Evolutionary conservation across 2,113 vertebrate genomes (phyloP).

Genomic region (Mus pahari): DNA sequence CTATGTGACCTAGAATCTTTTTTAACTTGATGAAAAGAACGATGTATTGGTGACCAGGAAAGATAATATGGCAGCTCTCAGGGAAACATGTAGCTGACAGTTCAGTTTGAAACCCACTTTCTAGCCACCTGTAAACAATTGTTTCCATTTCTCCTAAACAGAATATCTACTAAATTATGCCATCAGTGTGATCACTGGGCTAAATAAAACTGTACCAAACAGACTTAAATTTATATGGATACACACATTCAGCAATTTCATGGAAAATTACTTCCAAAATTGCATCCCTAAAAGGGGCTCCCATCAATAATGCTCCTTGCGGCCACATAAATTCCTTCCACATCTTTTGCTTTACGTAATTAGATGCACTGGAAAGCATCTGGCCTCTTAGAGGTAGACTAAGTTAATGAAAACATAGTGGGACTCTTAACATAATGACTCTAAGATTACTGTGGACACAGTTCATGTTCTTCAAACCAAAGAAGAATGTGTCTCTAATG

Average conservation of each 20-base stretch:
- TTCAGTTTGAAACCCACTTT: slow-evolving; percentile 26
- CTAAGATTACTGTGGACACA: slow-evolving; percentile 5
- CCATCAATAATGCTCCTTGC: slow-evolving; percentile 74
- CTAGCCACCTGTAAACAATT: slow-evolving; percentile 45
- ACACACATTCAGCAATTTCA: slow-evolving; percentile 77
- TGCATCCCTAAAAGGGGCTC: slow-evolving; percentile 63
- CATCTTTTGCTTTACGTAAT: slow-evolving; percentile 54
- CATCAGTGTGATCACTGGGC: slow-evolving; percentile 57
- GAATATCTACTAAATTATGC: slow-evolving; percentile 64
- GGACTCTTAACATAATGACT: slow-evolving; percentile 21
- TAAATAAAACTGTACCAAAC: slow-evolving; percentile 74
- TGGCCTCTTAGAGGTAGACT: slow-evolving; percentile 36
- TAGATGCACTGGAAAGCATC: slow-evolving; percentile 59
- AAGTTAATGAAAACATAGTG: slow-evolving; percentile 62
- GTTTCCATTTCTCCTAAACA: slow-evolving; percentile 52
- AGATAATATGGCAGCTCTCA: background rate
- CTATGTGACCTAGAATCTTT: background rate
- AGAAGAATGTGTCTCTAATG: background rate
- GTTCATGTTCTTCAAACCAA: background rate
- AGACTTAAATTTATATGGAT: slow-evolving; percentile 74
- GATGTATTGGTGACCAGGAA: slow-evolving; percentile 3
- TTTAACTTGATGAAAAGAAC: background rate
- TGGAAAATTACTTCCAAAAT: slow-evolving; percentile 82
- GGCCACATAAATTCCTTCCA: slow-evolving; percentile 66
- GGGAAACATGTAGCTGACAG: slow-evolving; percentile 29